Base-by-base conservation (phyloP, 2,888 invertebrate genomes). In the Drosophila atripex region DNA sequence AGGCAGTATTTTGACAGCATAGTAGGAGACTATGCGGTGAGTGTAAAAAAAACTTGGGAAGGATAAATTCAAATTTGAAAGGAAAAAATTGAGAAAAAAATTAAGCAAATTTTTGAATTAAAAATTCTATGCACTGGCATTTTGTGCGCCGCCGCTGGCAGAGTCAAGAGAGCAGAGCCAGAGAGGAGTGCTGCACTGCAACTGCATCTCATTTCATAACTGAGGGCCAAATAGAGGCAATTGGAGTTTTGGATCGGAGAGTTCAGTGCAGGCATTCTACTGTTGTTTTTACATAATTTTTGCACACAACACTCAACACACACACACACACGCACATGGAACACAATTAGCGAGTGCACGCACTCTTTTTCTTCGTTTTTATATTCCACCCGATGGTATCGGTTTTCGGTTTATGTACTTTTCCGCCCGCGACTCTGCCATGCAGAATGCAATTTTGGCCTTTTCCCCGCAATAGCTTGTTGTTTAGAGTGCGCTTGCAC, bases 241-340 rank as follows among this genome's bases (percentile, higher is more conserved):
- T 69, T 55, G 61, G 66, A 68, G 35, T 52, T 43, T 45, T 45
- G 28, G 9, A 58, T 41, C 46, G 11, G 4, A 32, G 21, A 21
- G 21, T 4, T 3, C 21, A 21, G 32, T 32, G 32, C 32, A 32
- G 12, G 32, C 23, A 32, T 32, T 35, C 55, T 77, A 73, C 83
- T 80, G 77, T 80, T 80, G 75, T 75, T 80, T 80, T 82, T 84
- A 82, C 79, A 82, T 82, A 80, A 82, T 35, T 82, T 82, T 82
- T 47, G 80, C 80, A 79, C 76, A 64, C 72, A 78, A 39, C 53
- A 38, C 47, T 30, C 58, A 53, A 53, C 49, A 58, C 53, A 61
- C 41, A 43, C 51, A 32, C 51, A 63, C 32, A 55, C 80, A 78
- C 79, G 59, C 78, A 77, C 80, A 78, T 53, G 75, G 8, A 2